Base-by-base conservation (phyloP, 2,888 invertebrate species). In the Drosophila macrospina region DNA sequence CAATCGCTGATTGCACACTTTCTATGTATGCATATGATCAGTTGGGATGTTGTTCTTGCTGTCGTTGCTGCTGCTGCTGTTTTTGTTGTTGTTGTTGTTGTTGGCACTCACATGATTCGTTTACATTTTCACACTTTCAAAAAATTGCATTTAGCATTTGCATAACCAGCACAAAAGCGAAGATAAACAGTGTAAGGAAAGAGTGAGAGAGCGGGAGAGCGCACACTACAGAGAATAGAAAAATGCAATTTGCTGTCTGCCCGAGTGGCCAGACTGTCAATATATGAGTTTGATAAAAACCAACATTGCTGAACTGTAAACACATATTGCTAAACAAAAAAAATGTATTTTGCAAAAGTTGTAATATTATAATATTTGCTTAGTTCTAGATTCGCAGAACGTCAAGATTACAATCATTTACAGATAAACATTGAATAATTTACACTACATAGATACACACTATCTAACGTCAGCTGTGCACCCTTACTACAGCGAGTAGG, bases 71-170 rank as follows among this genome's bases (percentile, higher is more conserved):
- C 16, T 54, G 36, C 24, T 60, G 20, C 48, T 41, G 39, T 26
- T 42, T n/a, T 15, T 41, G 41, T 42, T n/a, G n/a, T n/a, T n/a
- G 15, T 15, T 41, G 42, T 7, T 69, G 42, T 32, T 47, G 36
- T 42, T 71, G 79, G 39, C 67, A 61, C 74, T 80, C 83, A 80
- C 67, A 85, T 82, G 76, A 80, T 70, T 71, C 64, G 59, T 54
- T 63, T 60, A 59, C 55, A n/a, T 68, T 78, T 85, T 84, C 79
- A 71, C 85, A 76, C 82, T 76, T 78, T 81, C 62, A 65, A 67
- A 82, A 79, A 52, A 78, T 50, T 71, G 79, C 81, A 78, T 63
- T 74, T 69, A 45, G 74, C 70, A 84, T 86, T 82, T 82, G 82
- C 87, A 84, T 82, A 87, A 82, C 75, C 20, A 59, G 44, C 52